Base-by-base conservation (phyloP, 2,797 vertebrate genomes). In the Sebastes kiyomatsui region DNA sequence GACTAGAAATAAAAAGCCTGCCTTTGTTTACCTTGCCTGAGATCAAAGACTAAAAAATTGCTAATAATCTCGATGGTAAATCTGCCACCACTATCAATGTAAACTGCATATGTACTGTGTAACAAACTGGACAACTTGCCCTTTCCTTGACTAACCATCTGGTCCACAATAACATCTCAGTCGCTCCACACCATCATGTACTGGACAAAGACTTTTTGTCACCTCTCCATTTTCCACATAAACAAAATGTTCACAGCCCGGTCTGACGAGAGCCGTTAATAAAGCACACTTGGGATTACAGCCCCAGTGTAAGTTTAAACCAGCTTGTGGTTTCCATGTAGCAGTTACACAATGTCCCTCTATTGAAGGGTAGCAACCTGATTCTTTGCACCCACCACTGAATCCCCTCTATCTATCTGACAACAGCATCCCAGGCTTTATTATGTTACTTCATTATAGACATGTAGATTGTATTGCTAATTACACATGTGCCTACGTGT, bases 301-400 rank as follows among this genome's bases (percentile, higher is more conserved):
- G 86, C 77, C 59, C 4, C 20, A 7, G 58, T 91, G 92, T 92
- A 91, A 92, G 27, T 82, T 88, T 90, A 93, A 84, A 92, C 92
- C 91, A 64, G 82, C 90, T 72, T 25, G 38, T 22, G 70, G 91
- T 90, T 93, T 92, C 88, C 81, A 86, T 66, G 84, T 73, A 79
- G 80, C 84, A 23, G 87, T 90, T 87, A 81, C 82, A 89, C 88
- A 91, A 91, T 73, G 85, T 75, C 32, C 33, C 61, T 77, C 84
- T 69, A 83, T 87, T 90, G 88, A 92, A 75, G 70, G 67, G 70
- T 5, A 80, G 92, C 83, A 94, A 94, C 93, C 86, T 71, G 90
- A 93, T 67, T 89, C 92, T 87, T 69, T 85, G 80, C 77, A 75
- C 72, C 71, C 75, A 77, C 59, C 74, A 56, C 85, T 54, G 74